Conservation (phyloP, 2,113 vertebrate genomes). For the Perca schrenkii region DNA sequence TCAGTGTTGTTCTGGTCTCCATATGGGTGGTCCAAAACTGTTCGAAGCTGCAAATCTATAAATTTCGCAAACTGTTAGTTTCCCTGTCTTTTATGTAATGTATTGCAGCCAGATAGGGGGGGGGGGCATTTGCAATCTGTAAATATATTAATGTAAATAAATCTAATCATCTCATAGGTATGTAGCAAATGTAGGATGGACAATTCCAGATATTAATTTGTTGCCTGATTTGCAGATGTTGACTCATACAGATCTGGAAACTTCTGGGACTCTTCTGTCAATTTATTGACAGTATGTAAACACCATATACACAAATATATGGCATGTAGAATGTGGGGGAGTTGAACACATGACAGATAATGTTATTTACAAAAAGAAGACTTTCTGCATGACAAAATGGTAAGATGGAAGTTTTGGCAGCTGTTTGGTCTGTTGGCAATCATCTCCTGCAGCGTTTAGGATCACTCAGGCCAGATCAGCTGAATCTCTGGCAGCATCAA, state of each 20-base stretch:
- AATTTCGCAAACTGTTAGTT: constrained; percentile 10
- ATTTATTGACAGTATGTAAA: background rate
- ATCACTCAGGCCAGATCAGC: background rate
- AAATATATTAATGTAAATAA: background rate
- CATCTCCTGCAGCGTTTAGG: background rate
- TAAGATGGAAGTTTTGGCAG: background rate
- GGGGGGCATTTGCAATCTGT: background rate
- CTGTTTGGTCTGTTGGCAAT: background rate
- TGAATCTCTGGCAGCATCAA: background rate
- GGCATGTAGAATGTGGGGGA: background rate
- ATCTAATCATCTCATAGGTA: background rate
- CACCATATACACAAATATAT: background rate
- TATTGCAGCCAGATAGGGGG: background rate
- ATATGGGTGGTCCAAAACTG: constrained; percentile 24
- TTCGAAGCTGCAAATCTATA: background rate
- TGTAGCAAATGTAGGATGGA: background rate
- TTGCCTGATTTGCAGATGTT: background rate
- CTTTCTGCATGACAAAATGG: background rate
- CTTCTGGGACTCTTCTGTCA: background rate
- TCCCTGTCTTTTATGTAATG: background rate
- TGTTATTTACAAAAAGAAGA: background rate
- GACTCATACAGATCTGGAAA: background rate
- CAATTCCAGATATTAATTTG: background rate
- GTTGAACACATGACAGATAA: background rate
- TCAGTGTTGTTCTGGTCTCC: background rate